A percentile compares a stretch with the other conserved stretches of the same genome.
phyloP scores from a whole-genome alignment of 2,888 invertebrate genomes.

The Pyrgus malvae region DNA sequence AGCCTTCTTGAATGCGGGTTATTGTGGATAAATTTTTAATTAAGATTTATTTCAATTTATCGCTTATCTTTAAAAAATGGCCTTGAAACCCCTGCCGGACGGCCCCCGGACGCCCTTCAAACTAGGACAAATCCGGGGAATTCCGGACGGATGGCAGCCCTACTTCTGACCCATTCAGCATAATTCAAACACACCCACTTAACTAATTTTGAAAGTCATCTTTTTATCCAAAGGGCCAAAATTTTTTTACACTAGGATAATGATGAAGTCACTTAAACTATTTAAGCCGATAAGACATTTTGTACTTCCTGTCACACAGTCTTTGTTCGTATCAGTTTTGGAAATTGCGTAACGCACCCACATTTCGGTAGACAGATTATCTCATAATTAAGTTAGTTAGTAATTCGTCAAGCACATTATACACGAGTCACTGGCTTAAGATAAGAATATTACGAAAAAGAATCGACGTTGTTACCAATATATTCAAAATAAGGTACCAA shows the following conservation, averaged over 20 bases:
- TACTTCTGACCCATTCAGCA: too few species aligned
- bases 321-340: slow-evolving; percentile 7
- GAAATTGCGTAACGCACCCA: slow-evolving; percentile 6
- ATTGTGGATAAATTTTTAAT: too few species aligned
- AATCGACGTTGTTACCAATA: neutral
- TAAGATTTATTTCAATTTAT: too few species aligned
- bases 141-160: too few species aligned
- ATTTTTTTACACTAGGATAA: neutral
- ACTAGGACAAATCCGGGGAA: too few species aligned
- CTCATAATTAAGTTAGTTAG: slow-evolving; percentile 14
- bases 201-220: neutral
- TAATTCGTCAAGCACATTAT: slow-evolving; percentile 1
- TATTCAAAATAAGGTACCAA: neutral
- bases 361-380: slow-evolving; percentile 14
- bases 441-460: neutral
- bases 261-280: neutral
- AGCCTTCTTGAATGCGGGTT: too few species aligned
- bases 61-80: too few species aligned
- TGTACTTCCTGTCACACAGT: neutral
- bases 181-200: too few species aligned
- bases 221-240: neutral
- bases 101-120: too few species aligned
- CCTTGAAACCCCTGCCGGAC: too few species aligned
- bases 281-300: slow-evolving; percentile 2
- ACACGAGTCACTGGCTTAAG: neutral